A percentile compares a stretch with the other conserved stretches of the same genome.
phyloP scores from a whole-genome alignment of 2,113 vertebrate genomes.

The Leucosticte australis region DNA sequence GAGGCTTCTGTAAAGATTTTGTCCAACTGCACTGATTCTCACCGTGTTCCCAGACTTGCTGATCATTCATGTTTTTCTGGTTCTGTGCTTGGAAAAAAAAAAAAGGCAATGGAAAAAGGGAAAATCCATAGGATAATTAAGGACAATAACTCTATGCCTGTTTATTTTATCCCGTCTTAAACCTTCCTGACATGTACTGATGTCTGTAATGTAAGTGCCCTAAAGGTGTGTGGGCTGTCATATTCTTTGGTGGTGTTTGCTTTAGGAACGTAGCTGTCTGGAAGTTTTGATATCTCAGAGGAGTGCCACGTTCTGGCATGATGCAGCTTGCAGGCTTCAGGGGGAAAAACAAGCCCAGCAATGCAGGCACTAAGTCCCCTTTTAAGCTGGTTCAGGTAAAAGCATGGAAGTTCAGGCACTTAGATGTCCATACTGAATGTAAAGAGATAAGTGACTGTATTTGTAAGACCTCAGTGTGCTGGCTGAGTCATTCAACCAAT shows the following conservation, averaged over 20 bases:
- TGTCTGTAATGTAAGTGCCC: constrained; percentile 72
- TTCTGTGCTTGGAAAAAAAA: neutral
- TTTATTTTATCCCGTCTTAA: constrained; percentile 75
- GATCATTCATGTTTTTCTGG: constrained; percentile 22
- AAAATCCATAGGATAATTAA: constrained; percentile 51
- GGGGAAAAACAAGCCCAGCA: constrained; percentile 50
- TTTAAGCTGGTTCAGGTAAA: constrained; percentile 62
- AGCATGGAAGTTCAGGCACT: constrained; percentile 2
- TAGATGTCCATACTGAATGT: neutral
- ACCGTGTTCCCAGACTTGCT: neutral
- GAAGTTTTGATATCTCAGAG: constrained; percentile 67
- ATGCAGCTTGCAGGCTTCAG: constrained; percentile 62
- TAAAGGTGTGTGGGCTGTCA: constrained; percentile 78
- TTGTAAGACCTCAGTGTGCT: constrained; percentile 6
- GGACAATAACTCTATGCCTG: constrained; percentile 50
- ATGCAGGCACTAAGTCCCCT: constrained; percentile 29
- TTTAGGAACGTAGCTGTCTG: constrained; percentile 77
- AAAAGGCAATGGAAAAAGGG: constrained; percentile 16
- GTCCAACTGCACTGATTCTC: neutral
- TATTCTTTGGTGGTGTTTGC: constrained; percentile 70
- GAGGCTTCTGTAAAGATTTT: neutral
- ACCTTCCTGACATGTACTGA: constrained; percentile 73
- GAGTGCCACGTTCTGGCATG: constrained; percentile 67
- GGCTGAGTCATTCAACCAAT: constrained; percentile 55
- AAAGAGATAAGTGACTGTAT: constrained; percentile 8